phyloP scores from a whole-genome alignment of 2,113 vertebrate species.

The Climacteris rufus region DNA sequence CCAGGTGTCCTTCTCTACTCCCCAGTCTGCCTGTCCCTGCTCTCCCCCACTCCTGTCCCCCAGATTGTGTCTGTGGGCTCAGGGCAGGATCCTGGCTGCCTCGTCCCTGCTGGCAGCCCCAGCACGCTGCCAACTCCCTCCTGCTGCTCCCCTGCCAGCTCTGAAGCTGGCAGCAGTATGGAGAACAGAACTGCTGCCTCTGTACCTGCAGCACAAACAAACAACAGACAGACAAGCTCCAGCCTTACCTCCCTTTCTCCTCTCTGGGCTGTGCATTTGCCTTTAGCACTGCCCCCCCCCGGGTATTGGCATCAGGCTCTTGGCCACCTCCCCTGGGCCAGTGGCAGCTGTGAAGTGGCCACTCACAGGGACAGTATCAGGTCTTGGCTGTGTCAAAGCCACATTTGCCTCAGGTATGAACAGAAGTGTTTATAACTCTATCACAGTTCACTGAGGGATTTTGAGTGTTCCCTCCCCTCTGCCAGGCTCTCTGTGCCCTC shows the following conservation, averaged over 20 bases:
- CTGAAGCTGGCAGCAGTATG: background rate
- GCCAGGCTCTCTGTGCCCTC: background rate
- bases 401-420: background rate
- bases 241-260: background rate
- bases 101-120: background rate
- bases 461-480: background rate
- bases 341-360: background rate
- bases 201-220: background rate
- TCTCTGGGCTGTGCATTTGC: background rate
- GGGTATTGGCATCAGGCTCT: background rate
- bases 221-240: background rate
- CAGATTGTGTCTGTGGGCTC: no score
- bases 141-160: background rate
- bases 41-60: no score
- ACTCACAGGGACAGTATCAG: background rate
- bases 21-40: background rate
- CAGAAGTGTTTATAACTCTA: background rate
- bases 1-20: background rate
- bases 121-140: background rate
- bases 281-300: background rate
- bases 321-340: background rate
- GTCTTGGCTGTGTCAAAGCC: background rate
- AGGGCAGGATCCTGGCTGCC: background rate
- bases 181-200: background rate
- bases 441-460: background rate